phyloP scores from a whole-genome alignment of 2,888 invertebrate genomes.

The Biston stratarius region DNA sequence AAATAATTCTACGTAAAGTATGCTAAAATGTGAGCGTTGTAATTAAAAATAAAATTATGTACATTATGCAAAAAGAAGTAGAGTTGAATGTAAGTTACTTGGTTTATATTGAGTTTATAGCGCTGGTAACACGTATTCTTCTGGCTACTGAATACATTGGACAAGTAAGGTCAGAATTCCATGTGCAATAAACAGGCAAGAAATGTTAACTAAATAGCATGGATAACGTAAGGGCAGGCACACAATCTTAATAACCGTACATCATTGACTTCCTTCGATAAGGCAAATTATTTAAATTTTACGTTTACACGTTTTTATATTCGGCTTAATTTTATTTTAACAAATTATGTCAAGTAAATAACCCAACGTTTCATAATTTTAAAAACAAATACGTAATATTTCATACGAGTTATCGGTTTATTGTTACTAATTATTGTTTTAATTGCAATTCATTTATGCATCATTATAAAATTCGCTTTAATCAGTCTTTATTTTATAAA shows the following conservation, averaged over 20 bases:
- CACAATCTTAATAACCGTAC: conserved; percentile 1
- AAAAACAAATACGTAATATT: background rate
- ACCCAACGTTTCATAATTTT: background rate
- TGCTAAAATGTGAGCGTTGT: too few relatives aligned
- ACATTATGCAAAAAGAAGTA: too few relatives aligned
- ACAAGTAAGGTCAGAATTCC: background rate
- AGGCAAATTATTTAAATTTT: background rate
- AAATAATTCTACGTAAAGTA: too few relatives aligned
- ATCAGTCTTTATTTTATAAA: conserved; percentile 72
- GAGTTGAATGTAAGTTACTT: background rate
- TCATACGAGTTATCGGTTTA: conserved; percentile 21
- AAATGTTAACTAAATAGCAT: conserved; percentile 3
- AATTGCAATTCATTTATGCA: conserved; percentile 54
- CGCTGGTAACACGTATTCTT: background rate
- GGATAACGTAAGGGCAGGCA: background rate
- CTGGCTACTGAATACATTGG: conserved; percentile 1
- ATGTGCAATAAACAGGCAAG: background rate
- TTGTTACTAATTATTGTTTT: conserved; percentile 51
- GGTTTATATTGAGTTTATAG: too few relatives aligned
- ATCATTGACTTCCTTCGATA: conserved; percentile 4
- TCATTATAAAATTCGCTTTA: conserved; percentile 78
- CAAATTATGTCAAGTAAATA: background rate
- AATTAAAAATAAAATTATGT: too few relatives aligned
- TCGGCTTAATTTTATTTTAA: background rate
- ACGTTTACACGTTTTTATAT: background rate